These are phyloP conservation scores for Phaonia tiefii DNA, from an alignment of 2,888 invertebrate species.

Conservation along the genomic window DNA sequence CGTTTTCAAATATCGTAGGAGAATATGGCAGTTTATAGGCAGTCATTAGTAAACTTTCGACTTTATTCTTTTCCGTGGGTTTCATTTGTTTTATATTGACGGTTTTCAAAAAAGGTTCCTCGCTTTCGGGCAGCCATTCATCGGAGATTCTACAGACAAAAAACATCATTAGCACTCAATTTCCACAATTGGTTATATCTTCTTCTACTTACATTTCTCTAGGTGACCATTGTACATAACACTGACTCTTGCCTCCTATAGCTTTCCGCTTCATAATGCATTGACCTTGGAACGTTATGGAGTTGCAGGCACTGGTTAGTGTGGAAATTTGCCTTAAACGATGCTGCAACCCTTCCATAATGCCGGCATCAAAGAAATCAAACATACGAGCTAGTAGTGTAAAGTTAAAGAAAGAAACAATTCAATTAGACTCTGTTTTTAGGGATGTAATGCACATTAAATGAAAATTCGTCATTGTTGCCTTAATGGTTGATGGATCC, in stretches of 20 bases:
- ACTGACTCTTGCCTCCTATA: constrained; percentile 85
- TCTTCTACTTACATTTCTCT: constrained; percentile 90
- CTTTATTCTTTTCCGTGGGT: constrained; percentile 76
- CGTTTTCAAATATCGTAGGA: constrained; percentile 75
- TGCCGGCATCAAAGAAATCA: constrained; percentile 95
- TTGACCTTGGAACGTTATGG: constrained; percentile 87
- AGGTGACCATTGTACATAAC: constrained; percentile 92
- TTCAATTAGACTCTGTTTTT: not conserved
- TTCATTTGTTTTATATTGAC: constrained; percentile 80
- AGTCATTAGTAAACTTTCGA: constrained; percentile 76
- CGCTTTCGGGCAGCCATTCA: constrained; percentile 91
- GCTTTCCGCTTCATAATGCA: constrained; percentile 86
- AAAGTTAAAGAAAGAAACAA: constrained; percentile 8
- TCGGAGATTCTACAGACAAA: constrained; percentile 87
- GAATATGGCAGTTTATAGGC: constrained; percentile 78
- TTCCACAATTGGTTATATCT: not conserved
- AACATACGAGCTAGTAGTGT: constrained; percentile 91
- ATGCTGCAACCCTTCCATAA: constrained; percentile 95
- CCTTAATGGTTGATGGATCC: not conserved
- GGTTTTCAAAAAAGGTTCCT: constrained; percentile 84
- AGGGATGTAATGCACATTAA: too few relatives aligned
- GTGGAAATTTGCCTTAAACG: constrained; percentile 86
- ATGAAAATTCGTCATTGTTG: too few relatives aligned
- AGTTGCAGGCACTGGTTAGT: constrained; percentile 85
- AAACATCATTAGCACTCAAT: not conserved